Percentiles rank a stretch among this genome's conserved stretches.
Evolutionary conservation across 2,113 vertebrate species (phyloP).

Genomic region (Calidris pygmaea): DNA sequence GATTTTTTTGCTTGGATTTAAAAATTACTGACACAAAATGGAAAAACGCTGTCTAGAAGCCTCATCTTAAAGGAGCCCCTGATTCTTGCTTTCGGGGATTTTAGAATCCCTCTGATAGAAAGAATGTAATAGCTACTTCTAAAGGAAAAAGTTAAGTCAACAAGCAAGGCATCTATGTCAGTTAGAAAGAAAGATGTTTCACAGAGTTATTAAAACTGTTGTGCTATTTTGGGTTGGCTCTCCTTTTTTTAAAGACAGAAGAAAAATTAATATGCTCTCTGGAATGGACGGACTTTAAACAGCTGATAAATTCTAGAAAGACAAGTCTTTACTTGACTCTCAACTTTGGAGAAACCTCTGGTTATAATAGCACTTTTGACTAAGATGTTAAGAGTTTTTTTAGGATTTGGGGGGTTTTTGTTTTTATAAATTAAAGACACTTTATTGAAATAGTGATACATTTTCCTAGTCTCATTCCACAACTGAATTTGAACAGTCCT

Average conservation of each 20-base stretch:
- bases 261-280: background rate
- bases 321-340: background rate
- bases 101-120: background rate
- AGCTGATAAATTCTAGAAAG: background rate
- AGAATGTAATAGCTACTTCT: background rate
- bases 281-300: background rate
- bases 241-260: background rate
- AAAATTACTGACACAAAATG: background rate
- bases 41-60: background rate
- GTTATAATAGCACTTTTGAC: background rate
- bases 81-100: background rate
- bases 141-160: conserved; percentile 6
- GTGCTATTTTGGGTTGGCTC: background rate
- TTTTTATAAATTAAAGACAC: background rate
- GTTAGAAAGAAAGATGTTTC: background rate
- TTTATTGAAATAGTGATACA: background rate
- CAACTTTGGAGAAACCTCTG: background rate
- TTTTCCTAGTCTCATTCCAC: background rate
- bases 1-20: background rate
- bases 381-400: background rate
- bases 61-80: background rate
- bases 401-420: background rate
- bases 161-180: background rate
- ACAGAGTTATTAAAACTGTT: background rate
- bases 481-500: background rate